Evolutionary conservation across 2,113 vertebrate species (phyloP), one percentile per base, ranked within the genome.

Genomic region (Odobenus rosmarus): DNA sequence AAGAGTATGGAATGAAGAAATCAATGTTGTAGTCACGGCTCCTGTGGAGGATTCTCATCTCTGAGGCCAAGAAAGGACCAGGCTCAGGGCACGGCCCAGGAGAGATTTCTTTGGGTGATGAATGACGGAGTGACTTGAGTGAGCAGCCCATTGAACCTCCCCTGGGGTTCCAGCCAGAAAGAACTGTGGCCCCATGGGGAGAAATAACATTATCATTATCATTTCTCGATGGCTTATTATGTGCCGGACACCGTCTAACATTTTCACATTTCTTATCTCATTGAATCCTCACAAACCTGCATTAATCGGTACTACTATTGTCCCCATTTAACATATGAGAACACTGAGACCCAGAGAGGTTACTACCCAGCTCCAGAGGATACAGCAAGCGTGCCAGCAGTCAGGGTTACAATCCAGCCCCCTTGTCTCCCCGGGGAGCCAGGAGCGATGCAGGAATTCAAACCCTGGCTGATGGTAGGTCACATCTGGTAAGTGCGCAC

Each of bases 371-470:
- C 28, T 8, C 4, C 15, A 26, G 69, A 74, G 19, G 69, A 24
- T 4, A n/a, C 6, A 5, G 12, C 23, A 6, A 39, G 31, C 11
- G 5, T 0, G 0, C 0, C 21, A 36, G 39, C 14, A 8, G 8
- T 59, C 67, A 67, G 82, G 13, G 26, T 3, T 4, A 16, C 36
- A 72, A 33, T 24, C 23, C 76, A 67, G 67, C 21, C 18, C 31
- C 0, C 51, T 3, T 0, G 31, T 15, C 39, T 83, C 14, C 15
- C 76, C 53, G 2, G 11, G 2, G 12, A 42, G 39, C 51, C 13
- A 4, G 16, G 15, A 23, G 3, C 28, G 11, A 28, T 9, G 11
- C 4, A 28, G 74, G 53, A 0, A 11, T 11, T 59, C 46, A 51
- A 13, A 33, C 21, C 5, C 36, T 5, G 11, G 64, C 13, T 49